Evolutionary conservation across 2,797 vertebrate genomes (phyloP).

Genomic region (Trichosurus vulpecula): DNA sequence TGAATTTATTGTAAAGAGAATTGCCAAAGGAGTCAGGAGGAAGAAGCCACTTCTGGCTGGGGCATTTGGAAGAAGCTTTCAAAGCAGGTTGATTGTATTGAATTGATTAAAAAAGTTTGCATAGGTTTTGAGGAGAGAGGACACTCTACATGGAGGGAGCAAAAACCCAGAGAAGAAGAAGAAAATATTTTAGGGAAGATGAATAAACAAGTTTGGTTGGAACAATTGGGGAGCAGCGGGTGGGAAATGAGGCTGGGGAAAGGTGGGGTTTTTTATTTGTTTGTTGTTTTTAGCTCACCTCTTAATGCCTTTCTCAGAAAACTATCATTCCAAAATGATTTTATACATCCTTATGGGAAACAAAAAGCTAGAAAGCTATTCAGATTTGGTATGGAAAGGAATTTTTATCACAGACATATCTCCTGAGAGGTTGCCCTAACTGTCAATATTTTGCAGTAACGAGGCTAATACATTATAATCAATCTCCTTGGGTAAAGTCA

Average conservation of each 20-base stretch:
- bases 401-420: neutral
- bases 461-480: neutral
- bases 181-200: neutral
- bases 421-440: neutral
- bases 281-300: neutral
- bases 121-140: neutral
- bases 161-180: neutral
- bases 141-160: neutral
- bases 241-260: neutral
- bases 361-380: neutral
- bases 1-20: constrained; percentile 12
- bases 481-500: neutral
- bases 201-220: neutral
- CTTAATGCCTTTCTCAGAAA: constrained; percentile 8
- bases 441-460: neutral
- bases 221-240: neutral
- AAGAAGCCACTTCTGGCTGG: neutral
- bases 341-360: neutral
- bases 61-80: neutral
- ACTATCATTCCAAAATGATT: neutral
- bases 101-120: neutral
- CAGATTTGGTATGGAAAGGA: neutral
- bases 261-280: neutral
- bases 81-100: neutral
- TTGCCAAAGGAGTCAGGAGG: neutral